A percentile compares a stretch with the other conserved stretches of the same genome.
Evolutionary conservation across 2,113 vertebrate species (phyloP).

Genomic region (Hylia prasina): DNA sequence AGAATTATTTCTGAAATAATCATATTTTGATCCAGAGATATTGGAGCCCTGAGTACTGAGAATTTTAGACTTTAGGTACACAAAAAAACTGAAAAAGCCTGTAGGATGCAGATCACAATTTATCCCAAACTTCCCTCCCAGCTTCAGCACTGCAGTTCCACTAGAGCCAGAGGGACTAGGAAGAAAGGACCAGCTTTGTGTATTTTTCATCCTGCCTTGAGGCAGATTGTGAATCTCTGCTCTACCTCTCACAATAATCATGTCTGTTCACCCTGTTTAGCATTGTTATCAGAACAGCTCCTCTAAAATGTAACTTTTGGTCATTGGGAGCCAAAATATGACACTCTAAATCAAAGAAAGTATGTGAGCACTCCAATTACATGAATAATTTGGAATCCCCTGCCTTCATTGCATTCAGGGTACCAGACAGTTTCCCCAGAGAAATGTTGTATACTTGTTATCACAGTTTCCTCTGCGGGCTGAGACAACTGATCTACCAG

Average conservation of each 20-base stretch:
- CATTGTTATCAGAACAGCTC: neutral
- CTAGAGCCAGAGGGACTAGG: neutral
- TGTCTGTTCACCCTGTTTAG: neutral
- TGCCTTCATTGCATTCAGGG: neutral
- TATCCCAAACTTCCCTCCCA: neutral
- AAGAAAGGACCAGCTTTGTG: neutral
- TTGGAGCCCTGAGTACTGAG: too few relatives aligned
- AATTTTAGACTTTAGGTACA: neutral
- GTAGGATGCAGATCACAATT: neutral
- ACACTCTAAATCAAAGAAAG: neutral
- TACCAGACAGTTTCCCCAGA: neutral
- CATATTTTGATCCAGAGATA: neutral
- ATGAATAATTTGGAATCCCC: neutral
- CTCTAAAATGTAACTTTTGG: neutral
- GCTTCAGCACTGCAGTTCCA: neutral
- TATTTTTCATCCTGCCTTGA: neutral
- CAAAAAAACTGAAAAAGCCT: neutral
- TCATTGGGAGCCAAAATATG: neutral
- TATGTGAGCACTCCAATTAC: neutral
- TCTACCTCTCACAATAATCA: neutral
- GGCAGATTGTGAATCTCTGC: neutral
- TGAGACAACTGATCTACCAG: neutral
- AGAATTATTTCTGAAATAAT: neutral
- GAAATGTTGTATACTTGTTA: neutral
- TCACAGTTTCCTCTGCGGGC: neutral